These are phyloP conservation scores for Lanius collurio DNA, from an alignment of 2,113 vertebrate genomes.

Conservation along the genomic window DNA sequence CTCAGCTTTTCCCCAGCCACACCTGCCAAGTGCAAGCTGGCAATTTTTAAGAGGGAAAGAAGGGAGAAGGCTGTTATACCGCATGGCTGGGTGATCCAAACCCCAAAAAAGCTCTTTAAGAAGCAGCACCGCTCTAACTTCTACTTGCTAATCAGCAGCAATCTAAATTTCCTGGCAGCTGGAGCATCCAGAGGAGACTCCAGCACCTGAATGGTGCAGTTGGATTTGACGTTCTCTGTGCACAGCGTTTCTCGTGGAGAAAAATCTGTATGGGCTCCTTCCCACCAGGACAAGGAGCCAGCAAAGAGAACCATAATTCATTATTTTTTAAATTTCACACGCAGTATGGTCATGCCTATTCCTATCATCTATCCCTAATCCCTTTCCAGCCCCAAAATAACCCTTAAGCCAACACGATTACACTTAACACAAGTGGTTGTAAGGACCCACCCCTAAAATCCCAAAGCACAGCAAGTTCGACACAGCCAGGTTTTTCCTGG, in stretches of 20 bases:
- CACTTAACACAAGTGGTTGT: neutral
- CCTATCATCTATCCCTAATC: neutral
- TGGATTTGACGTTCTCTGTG: rapidly evolving
- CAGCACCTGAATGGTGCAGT: rapidly evolving
- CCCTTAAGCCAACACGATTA: neutral
- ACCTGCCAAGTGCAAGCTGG: constrained; percentile 1
- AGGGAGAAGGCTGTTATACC: neutral
- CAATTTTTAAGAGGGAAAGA: neutral
- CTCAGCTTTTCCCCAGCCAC: neutral
- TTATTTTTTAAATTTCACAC: neutral
- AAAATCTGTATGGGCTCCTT: neutral
- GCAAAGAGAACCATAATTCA: neutral
- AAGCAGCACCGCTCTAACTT: neutral
- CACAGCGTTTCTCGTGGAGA: rapidly evolving
- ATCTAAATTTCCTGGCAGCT: neutral
- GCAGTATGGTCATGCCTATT: neutral
- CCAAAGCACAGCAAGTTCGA: neutral
- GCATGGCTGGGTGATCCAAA: neutral
- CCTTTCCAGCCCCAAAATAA: constrained; percentile 1
- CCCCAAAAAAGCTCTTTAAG: neutral
- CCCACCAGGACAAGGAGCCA: neutral
- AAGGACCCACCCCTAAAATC: neutral
- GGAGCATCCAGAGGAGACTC: neutral
- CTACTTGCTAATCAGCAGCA: neutral
- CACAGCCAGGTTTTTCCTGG: neutral